Base-by-base conservation (phyloP, 2,888 invertebrate species). In the Dolomedes plantarius region DNA sequence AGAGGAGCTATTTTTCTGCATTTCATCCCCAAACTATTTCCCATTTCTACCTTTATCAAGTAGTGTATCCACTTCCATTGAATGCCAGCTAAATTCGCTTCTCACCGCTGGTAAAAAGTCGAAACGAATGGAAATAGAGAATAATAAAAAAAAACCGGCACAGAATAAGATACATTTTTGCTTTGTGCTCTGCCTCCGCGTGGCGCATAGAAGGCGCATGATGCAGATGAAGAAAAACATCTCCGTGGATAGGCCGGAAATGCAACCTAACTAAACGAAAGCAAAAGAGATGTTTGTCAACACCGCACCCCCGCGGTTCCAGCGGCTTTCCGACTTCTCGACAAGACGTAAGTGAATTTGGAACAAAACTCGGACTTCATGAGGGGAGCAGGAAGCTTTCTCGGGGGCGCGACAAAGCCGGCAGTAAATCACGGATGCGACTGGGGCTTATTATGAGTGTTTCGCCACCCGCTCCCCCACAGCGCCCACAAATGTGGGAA, bases 401-500 rank as follows among this genome's bases (percentile, higher is more conserved):
- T 2, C 16, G 16, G 16, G 9, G 46, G 46, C 2, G 9, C 2
- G 36, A 36, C 36, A 36, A 36, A 36, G 9, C 46, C 46, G 2
- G 46, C 46, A 46, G 46, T 46, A 46, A 46, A 46, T 46, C 46
- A 9, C n/a, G 46, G 46, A 46, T 46, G 46, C 46, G 9, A n/a
- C 16, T 16, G 16, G 7, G 16, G 16, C 46, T 46, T 46, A 46
- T 46, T 46, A 46, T 46, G 2, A 7, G 11, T 65, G n/a, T 65
- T 65, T 28, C 29, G n/a, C 28, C n/a, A 19, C 39, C 69, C 41
- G 41, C 64, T 5, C 71, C 29, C 62, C 50, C 29, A 64, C 64
- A 68, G 72, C 27, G 69, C 65, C 39, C 7, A 23, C 69, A 67
- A 83, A 83, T 83, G 76, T 83, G 83, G 72, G 83, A 83, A 83